phyloP scores from a whole-genome alignment of 2,888 invertebrate species.

The Netelia fuscicornis region DNA sequence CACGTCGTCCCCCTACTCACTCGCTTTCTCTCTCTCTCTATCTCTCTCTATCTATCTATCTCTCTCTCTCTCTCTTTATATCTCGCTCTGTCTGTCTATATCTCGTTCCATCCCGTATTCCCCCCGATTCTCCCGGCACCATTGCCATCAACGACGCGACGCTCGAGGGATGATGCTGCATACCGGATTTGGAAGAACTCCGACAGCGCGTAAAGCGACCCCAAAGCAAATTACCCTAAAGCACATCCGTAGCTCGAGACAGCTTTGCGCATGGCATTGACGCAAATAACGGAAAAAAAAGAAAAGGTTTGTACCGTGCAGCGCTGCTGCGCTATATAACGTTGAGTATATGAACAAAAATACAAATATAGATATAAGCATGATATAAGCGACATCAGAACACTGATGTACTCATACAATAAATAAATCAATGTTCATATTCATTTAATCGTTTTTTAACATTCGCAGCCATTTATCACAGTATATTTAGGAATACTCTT shows the following conservation, averaged over 20 bases:
- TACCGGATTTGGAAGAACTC: constrained; percentile 66
- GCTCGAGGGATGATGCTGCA: constrained; percentile 69
- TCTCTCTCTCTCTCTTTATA: background rate
- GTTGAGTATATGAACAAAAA: constrained; percentile 46
- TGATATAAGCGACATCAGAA: constrained; percentile 7
- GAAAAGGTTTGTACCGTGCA: constrained; percentile 62
- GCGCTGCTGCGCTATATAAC: constrained; percentile 43
- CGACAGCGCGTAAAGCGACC: constrained; percentile 58
- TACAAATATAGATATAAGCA: constrained; percentile 7
- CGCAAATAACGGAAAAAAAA: constrained; percentile 46
- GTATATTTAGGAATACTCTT: constrained; percentile 38
- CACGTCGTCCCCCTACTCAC: constrained; percentile 73
- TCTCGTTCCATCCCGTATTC: constrained; percentile 50
- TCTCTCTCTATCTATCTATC: constrained; percentile 37
- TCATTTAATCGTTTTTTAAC: constrained; percentile 48
- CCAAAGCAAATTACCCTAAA: constrained; percentile 67
- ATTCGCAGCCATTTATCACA: constrained; percentile 53
- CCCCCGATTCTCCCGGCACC: constrained; percentile 63
- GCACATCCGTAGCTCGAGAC: constrained; percentile 59
- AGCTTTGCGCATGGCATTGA: constrained; percentile 36
- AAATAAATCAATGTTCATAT: constrained; percentile 43
- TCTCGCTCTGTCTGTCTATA: constrained; percentile 16
- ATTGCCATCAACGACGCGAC: constrained; percentile 69
- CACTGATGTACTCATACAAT: constrained; percentile 45
- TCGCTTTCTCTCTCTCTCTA: constrained; percentile 45